These are phyloP conservation scores for Oreochromis aureus DNA, from an alignment of 2,113 vertebrate genomes.

Conservation along the genomic window DNA sequence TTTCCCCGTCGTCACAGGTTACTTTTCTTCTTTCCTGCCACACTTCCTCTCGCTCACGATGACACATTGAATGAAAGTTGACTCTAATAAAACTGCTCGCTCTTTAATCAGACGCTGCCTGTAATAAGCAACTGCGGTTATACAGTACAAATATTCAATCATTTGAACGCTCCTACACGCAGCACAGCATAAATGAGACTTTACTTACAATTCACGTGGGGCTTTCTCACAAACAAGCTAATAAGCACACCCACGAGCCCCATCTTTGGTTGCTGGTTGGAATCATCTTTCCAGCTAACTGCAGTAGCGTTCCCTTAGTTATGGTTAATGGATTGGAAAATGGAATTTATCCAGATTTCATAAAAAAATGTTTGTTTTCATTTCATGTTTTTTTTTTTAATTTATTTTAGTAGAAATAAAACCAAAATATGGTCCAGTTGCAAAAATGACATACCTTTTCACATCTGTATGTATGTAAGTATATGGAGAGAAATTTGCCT, in stretches of 20 bases:
- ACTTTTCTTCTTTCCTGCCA: background rate
- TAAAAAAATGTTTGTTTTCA: background rate
- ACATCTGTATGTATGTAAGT: background rate
- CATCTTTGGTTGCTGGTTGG: background rate
- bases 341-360: background rate
- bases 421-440: background rate
- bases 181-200: background rate
- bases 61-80: background rate
- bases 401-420: background rate
- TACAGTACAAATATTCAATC: background rate
- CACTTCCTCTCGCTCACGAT: background rate
- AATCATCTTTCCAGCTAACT: background rate
- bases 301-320: background rate
- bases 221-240: background rate
- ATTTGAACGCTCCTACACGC: background rate
- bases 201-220: background rate
- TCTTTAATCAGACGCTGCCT: background rate
- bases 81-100: background rate
- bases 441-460: background rate
- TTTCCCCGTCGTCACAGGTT: background rate
- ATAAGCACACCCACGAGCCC: background rate
- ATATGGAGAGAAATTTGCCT: background rate
- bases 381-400: background rate
- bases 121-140: background rate
- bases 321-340: background rate